Evolutionary conservation across 2,888 invertebrate genomes (phyloP), one percentile per base, ranked within the genome.

Genomic region (Ceramica pisi): DNA sequence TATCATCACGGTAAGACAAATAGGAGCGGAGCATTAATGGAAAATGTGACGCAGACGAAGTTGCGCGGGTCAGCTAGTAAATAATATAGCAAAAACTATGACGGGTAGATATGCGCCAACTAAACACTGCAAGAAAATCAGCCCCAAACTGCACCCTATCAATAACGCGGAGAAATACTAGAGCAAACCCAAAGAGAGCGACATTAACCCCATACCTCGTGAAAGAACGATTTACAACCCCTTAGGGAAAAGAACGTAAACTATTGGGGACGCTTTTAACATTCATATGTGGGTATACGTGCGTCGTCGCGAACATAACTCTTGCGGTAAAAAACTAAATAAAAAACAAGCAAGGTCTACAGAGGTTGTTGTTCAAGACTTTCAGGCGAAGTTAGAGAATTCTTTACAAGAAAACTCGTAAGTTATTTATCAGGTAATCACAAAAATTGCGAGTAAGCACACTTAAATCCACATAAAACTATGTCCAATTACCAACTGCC

Each of bases 401-500:
- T 66, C 16, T 46, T 60, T 19, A 46, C 41, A 26, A 67, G 21
- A 59, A 71, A 61, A 55, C 44, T 75, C 31, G 14, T 78, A 44
- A 75, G 21, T 74, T 72, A 79, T 85, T 73, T 75, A 70, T 26
- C 50, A 46, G 31, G 50, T 69, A 51, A 71, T 75, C 63, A 66
- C 46, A 51, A 69, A 64, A 67, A 71, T 59, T 57, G n/a, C 14
- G 3, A 57, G 50, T 35, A 67, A 53, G 23, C 61, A 62, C 67
- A 57, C 67, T 60, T 66, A 61, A 66, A 50, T 75, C 53, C 68
- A 60, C 57, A 68, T 59, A 71, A 75, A 73, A 80, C 79, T 80
- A 82, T 73, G 69, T 74, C 74, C 75, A 82, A 85, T 81, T 78
- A 81, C 82, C 62, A 67, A 76, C 63, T 73, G 63, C 48, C 63